These are phyloP conservation scores for Pelvicachromis taeniatus DNA, from an alignment of 2,113 vertebrate species.

Conservation along the genomic window DNA sequence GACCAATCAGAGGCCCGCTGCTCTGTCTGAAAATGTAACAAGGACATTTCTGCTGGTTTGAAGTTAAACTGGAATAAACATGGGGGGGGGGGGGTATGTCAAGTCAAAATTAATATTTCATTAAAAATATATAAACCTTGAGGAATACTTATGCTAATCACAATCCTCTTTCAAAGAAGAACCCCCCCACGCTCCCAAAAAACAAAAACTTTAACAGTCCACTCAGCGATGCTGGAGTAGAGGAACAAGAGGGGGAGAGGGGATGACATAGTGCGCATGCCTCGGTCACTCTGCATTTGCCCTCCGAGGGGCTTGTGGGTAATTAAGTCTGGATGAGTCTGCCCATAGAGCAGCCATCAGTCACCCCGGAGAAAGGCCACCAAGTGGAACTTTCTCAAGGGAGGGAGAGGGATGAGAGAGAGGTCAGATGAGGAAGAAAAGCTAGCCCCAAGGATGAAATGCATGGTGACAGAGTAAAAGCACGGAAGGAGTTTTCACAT, in stretches of 20 bases:
- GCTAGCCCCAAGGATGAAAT: slow-evolving; percentile 16
- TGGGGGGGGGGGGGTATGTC: neutral
- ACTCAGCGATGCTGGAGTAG: neutral
- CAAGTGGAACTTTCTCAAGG: slow-evolving; percentile 43
- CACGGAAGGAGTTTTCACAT: slow-evolving; percentile 20
- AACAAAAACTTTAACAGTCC: slow-evolving; percentile 6
- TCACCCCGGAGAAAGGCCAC: slow-evolving; percentile 59
- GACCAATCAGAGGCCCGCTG: slow-evolving; percentile 42
- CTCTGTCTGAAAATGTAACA: slow-evolving; percentile 35
- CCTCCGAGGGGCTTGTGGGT: slow-evolving; percentile 57
- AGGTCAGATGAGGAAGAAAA: slow-evolving; percentile 30
- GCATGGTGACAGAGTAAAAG: slow-evolving; percentile 35
- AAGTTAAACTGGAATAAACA: slow-evolving; percentile 29
- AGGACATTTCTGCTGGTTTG: slow-evolving; percentile 15
- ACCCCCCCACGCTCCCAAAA: neutral
- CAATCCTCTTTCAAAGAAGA: neutral
- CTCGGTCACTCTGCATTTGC: slow-evolving; percentile 15
- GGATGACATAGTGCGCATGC: neutral
- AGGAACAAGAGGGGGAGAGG: neutral
- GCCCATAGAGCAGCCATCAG: slow-evolving; percentile 45
- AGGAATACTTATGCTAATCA: slow-evolving; percentile 17
- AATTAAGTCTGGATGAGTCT: slow-evolving; percentile 59
- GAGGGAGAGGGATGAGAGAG: slow-evolving; percentile 15
- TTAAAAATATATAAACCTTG: slow-evolving; percentile 12
- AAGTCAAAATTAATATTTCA: slow-evolving; percentile 39